These are phyloP conservation scores for Arothron firmamentum DNA, from an alignment of 2,113 vertebrate genomes.

Conservation along the genomic window DNA sequence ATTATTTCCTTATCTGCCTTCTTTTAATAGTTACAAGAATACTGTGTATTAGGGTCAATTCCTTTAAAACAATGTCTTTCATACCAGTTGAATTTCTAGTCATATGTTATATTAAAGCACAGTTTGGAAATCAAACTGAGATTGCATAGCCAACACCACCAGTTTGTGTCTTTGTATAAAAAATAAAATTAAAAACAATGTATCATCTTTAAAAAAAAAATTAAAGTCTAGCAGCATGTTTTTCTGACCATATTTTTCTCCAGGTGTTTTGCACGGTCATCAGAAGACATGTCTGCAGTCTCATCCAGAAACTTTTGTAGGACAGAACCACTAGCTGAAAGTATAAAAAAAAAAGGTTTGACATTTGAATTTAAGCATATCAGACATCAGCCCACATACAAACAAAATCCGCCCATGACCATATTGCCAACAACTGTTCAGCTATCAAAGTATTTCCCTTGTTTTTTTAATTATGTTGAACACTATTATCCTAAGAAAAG, in stretches of 20 bases:
- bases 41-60: neutral
- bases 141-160: no score
- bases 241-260: constrained; percentile 84
- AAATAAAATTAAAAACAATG: no score
- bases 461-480: neutral
- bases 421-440: neutral
- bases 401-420: neutral
- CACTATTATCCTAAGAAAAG: neutral
- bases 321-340: constrained; percentile 79
- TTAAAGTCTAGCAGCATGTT: neutral
- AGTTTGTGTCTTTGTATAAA: no score
- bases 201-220: no score
- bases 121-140: no score
- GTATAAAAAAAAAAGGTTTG: neutral
- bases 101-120: no score
- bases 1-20: no score
- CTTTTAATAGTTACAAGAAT: neutral
- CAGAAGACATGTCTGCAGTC: constrained; percentile 83
- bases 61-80: no score
- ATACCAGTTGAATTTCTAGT: no score
- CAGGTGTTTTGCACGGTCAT: constrained; percentile 87
- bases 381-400: neutral
- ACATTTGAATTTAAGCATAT: neutral
- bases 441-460: no score
- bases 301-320: constrained; percentile 90